phyloP scores from a whole-genome alignment of 2,888 invertebrate genomes.

The Meteorus colon region DNA sequence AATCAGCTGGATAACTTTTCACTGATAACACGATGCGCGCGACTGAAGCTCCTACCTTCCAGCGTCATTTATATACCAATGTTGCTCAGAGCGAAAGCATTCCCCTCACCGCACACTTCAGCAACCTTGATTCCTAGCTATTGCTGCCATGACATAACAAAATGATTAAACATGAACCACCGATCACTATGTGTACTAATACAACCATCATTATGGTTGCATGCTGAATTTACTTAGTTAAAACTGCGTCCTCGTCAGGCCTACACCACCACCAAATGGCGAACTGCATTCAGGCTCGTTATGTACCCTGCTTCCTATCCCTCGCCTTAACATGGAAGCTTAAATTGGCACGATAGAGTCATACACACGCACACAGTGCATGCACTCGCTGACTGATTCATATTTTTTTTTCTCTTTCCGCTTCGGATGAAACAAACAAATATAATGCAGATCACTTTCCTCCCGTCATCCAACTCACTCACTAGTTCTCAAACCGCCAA shows the following conservation, averaged over 20 bases:
- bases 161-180: slow-evolving; percentile 43
- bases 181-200: slow-evolving; percentile 22
- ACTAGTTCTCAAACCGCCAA: background rate
- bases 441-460: slow-evolving; percentile 16
- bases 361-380: slow-evolving; percentile 33
- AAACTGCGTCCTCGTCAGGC: slow-evolving; percentile 34
- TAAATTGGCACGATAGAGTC: slow-evolving; percentile 37
- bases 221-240: slow-evolving; percentile 21
- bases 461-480: background rate
- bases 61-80: slow-evolving; percentile 67
- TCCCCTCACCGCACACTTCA: slow-evolving; percentile 55
- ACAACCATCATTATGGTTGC: slow-evolving; percentile 26
- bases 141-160: slow-evolving; percentile 39
- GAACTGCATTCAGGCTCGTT: background rate
- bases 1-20: slow-evolving; percentile 48
- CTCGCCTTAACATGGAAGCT: slow-evolving; percentile 26
- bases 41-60: slow-evolving; percentile 62
- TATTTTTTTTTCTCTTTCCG: slow-evolving; percentile 13
- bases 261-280: slow-evolving; percentile 6
- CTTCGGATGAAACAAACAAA: background rate
- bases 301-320: background rate
- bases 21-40: slow-evolving; percentile 59
- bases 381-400: slow-evolving; percentile 36
- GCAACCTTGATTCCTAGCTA: slow-evolving; percentile 41
- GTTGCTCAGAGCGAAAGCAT: slow-evolving; percentile 63